Percentiles rank a stretch among this genome's conserved stretches.
phyloP scores from a whole-genome alignment of 2,888 invertebrate genomes.

The Loripinus fragilis region DNA sequence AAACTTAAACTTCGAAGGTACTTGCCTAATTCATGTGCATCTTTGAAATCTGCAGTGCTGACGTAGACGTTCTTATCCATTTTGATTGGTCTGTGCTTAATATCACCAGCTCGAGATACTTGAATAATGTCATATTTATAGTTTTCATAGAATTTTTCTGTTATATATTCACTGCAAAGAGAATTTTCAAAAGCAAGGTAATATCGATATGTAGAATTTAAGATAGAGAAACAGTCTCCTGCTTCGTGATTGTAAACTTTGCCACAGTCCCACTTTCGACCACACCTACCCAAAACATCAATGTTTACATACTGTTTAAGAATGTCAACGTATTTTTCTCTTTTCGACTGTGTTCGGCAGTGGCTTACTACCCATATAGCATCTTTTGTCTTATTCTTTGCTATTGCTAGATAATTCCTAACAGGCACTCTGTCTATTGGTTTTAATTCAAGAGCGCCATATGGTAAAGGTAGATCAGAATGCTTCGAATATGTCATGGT shows the following conservation, averaged over 20 bases:
- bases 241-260: neutral
- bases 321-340: neutral
- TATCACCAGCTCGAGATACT: neutral
- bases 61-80: neutral
- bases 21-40: neutral
- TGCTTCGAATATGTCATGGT: neutral
- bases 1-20: neutral
- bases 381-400: constrained; percentile 1
- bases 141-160: constrained; percentile 2
- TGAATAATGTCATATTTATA: neutral
- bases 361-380: constrained; percentile 1
- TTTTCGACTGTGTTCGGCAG: neutral
- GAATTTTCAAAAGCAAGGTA: constrained; percentile 5
- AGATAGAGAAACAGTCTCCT: neutral
- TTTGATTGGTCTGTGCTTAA: neutral
- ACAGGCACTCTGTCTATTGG: neutral
- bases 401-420: neutral
- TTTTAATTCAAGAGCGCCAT: neutral
- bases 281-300: constrained; percentile 2
- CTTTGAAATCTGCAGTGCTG: neutral
- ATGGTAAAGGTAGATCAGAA: neutral
- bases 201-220: constrained; percentile 1
- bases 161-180: neutral
- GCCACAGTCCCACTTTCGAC: neutral
- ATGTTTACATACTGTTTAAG: neutral